Conservation (phyloP, 2,888 invertebrate species). For the Brassicogethes aeneus region DNA sequence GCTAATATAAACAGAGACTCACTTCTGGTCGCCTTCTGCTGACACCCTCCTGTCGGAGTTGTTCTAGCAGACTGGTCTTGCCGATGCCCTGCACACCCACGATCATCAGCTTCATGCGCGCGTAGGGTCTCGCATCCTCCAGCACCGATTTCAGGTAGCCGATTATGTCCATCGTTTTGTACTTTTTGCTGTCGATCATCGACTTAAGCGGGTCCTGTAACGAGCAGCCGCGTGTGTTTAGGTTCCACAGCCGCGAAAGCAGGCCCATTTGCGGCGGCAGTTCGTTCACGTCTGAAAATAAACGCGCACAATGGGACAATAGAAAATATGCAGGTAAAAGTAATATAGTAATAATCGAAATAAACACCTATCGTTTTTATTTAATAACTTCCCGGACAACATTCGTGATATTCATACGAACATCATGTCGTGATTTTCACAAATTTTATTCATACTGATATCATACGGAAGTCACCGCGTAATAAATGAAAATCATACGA, state of each 20-base stretch:
- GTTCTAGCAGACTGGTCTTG: constrained; percentile 87
- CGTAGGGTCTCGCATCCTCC: constrained; percentile 87
- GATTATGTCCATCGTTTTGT: constrained; percentile 91
- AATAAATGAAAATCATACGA: too few species aligned
- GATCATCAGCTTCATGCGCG: constrained; percentile 92
- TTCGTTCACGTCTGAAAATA: constrained; percentile 62
- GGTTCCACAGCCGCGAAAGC: constrained; percentile 89
- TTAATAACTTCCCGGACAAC: too few species aligned
- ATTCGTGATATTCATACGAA: too few species aligned
- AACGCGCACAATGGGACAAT: too few species aligned
- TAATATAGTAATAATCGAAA: too few species aligned
- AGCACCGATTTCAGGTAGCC: constrained; percentile 83
- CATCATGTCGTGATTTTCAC: too few species aligned
- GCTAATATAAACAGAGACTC: too few species aligned
- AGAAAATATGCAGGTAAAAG: too few species aligned
- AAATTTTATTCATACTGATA: too few species aligned
- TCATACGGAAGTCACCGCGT: too few species aligned
- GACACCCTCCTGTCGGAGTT: constrained; percentile 78
- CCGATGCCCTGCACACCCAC: constrained; percentile 81
- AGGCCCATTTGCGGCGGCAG: constrained; percentile 94
- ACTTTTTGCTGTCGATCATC: constrained; percentile 87
- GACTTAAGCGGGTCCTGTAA: constrained; percentile 80
- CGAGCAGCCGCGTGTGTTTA: constrained; percentile 84
- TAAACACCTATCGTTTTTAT: too few species aligned
- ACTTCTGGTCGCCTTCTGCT: constrained; percentile 62